Evolutionary conservation across 2,113 vertebrate genomes (phyloP).

Genomic region (Osmerus eperlanus): DNA sequence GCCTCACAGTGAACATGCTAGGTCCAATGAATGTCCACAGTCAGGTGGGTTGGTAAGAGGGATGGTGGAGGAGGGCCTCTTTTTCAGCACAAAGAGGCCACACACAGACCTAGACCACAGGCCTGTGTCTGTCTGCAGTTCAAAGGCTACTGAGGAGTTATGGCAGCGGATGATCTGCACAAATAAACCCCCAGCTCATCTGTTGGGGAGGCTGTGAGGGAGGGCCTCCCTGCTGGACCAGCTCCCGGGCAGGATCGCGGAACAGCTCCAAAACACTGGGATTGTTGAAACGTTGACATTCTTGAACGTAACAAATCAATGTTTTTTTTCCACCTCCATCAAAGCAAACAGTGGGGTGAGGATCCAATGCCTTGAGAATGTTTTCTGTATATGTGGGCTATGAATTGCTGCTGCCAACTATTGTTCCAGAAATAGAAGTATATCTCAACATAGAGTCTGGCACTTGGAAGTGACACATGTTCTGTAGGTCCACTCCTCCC

Average conservation of each 20-base stretch:
- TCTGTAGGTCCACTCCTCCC: too few relatives aligned
- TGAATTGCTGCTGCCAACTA: too few relatives aligned
- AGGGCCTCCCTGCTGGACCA: constrained; percentile 35
- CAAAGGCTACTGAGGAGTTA: constrained; percentile 84
- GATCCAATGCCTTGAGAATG: too few relatives aligned
- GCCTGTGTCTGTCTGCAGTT: constrained; percentile 74
- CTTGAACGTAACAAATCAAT: not conserved
- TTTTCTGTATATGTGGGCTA: too few relatives aligned
- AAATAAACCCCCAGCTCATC: constrained; percentile 78
- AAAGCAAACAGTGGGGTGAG: too few relatives aligned
- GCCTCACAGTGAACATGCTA: constrained; percentile 78
- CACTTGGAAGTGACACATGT: too few relatives aligned
- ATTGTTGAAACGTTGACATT: not conserved
- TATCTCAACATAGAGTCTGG: too few relatives aligned
- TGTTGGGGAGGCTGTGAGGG: constrained; percentile 68
- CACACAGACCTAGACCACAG: constrained; percentile 74
- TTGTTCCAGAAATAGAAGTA: too few relatives aligned
- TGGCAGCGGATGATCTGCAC: constrained; percentile 68
- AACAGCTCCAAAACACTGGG: not conserved
- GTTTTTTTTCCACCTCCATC: not conserved
- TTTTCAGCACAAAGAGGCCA: constrained; percentile 77
- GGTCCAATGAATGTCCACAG: constrained; percentile 83
- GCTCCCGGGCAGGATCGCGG: not conserved
- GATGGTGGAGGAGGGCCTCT: constrained; percentile 56
- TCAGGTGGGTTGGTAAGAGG: constrained; percentile 71